Evolutionary conservation across 2,113 vertebrate species (phyloP), one percentile per base, ranked within the genome.

Genomic region (pig (Sus scrofa)): DNA sequence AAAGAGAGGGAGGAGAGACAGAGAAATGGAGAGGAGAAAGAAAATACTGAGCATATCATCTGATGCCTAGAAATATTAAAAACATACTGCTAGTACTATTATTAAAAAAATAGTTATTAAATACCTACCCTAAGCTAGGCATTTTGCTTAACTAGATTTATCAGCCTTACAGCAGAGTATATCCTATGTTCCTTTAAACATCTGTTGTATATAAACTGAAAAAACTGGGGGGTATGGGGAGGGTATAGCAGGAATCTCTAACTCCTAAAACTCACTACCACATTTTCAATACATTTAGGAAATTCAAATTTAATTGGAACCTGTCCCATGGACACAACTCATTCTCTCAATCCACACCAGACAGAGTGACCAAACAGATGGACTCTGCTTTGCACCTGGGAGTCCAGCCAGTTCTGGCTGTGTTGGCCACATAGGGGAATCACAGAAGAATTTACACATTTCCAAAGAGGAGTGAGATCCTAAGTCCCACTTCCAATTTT

Each of bases 301-400:
- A 97, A 86, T 60, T 63, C 32, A 70, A 2, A 91, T 79, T 56
- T 73, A 81, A 67, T 39, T 95, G 87, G 86, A 89, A 92, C 32
- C 62, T 39, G 26, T 92, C 81, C 79, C 56, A 14, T 67, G 20
- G 56, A n/a, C 32, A 86, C 54, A 63, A 52, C 16, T 83, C 52
- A 68, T 89, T 92, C 71, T 95, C 86, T 30, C 39, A 90, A 27
- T 58, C 79, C 86, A 56, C 71, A 75, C n/a, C 65, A 82, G 89
- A 65, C 83, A 30, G 14, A 68, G 79, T 89, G 87, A 94, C 58
- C 1, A 1, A 97, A 83, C 96, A 98, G 96, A 97, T 97, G 97
- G 96, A 39, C 67, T n/a, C 81, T 77, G 81, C 62, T 18, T 70
- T 73, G 87, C 27, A 20, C 52, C 89, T 58, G 62, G 89, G 87